Conservation (phyloP, 2,797 vertebrate genomes). For the Potorous gilbertii region DNA sequence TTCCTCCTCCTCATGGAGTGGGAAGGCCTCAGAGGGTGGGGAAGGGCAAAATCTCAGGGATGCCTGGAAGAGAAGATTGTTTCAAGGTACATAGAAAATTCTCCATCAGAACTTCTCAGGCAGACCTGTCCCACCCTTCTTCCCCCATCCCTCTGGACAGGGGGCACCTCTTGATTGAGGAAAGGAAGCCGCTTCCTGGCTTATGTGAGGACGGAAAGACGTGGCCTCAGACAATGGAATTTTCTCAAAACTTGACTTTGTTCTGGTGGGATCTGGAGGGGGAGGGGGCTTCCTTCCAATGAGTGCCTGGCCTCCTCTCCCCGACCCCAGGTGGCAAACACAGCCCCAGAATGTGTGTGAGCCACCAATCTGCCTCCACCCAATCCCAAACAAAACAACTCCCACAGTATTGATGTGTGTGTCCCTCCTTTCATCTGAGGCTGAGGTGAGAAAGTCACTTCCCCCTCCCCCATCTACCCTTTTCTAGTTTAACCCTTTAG, state of each 20-base stretch:
- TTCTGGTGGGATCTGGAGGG: slow-evolving; percentile 79
- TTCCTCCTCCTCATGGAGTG: not conserved
- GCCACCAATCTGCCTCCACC: not conserved
- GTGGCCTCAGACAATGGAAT: slow-evolving; percentile 78
- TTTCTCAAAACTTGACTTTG: slow-evolving; percentile 80
- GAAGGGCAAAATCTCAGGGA: not conserved
- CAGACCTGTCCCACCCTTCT: slow-evolving; percentile 63
- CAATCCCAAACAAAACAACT: slow-evolving; percentile 79
- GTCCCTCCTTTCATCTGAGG: slow-evolving; percentile 75
- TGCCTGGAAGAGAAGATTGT: not conserved
- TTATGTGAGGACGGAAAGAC: slow-evolving; percentile 80
- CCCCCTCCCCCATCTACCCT: not conserved
- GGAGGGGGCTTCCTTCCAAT: slow-evolving; percentile 76
- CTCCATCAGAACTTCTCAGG: slow-evolving; percentile 43
- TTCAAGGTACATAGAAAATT: not conserved
- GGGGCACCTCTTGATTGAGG: slow-evolving; percentile 70
- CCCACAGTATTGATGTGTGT: slow-evolving; percentile 64
- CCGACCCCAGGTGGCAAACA: slow-evolving; percentile 36
- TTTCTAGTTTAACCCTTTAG: slow-evolving; percentile 65
- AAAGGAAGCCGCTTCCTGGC: slow-evolving; percentile 80
- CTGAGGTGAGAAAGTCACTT: slow-evolving; percentile 26
- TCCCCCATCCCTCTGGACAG: slow-evolving; percentile 48
- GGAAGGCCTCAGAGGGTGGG: not conserved
- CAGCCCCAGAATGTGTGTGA: slow-evolving; percentile 3
- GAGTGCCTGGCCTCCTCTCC: slow-evolving; percentile 72